Base-by-base conservation (phyloP, 2,888 invertebrate species). In the Trachelus troglodyta region DNA sequence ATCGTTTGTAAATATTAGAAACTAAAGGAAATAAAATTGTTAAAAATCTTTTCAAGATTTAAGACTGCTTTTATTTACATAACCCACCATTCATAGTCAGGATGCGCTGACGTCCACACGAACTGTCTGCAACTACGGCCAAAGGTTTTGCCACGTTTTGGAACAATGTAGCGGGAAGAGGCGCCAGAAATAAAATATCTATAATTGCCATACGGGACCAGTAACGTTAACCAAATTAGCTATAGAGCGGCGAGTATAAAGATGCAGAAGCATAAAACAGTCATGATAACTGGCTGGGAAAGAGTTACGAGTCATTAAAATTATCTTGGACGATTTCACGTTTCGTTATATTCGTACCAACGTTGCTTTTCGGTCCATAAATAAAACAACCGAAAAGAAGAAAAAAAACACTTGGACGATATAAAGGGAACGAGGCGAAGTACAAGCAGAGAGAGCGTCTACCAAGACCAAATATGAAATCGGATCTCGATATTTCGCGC, bases 1-100 rank as follows among this genome's bases (percentile, higher is more conserved):
- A 81, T 84, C 85, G 85, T 84, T 80, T 90, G 90, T 90, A 90
- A 89, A 90, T 90, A 90, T 79, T 89, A 90, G 89, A 87, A 83
- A 88, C 88, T 89, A 87, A 88, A 87, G 80, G 82, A 56, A 90
- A 90, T 90, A 90, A 90, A 90, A 86, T 83, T 83, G 83, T 87
- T 87, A 80, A 85, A 86, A 86, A 86, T 74, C 74, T 35, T 74
- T 11, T 23, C 12, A 31, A 71, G 15, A 34, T 56, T 56, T 23
- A 23, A 56, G 56, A 56, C 56, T 56, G 56, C 6, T 23, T 56
- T 56, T 56, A 23, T 56, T 56, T 56, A 23, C 9, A 23, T 2
- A 23, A 23, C 56, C 56, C 56, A 23, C 9, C 56, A 23, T 23
- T 56, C 56, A 2, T 23, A 56, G 56, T 56, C 9, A 23, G 9